Conservation (phyloP, 2,797 vertebrate species). For the Anniella stebbinsi region DNA sequence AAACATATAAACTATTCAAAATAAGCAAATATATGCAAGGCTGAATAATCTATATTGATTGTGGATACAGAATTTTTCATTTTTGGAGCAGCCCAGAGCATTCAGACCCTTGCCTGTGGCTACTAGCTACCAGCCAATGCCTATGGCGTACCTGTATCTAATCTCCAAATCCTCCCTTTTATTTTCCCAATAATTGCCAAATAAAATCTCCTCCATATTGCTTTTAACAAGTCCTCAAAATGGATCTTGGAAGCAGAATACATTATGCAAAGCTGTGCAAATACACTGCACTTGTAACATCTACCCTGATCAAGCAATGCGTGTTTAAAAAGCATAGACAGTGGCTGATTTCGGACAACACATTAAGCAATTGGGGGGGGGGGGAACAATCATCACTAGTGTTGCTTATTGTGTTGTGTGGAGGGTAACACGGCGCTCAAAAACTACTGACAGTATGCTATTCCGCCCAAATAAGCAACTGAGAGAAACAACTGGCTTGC, state of each 20-base stretch:
- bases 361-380: too few species aligned
- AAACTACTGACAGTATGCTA: too few species aligned
- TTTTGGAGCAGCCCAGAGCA: background rate
- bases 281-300: background rate
- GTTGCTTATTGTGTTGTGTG: too few species aligned
- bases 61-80: background rate
- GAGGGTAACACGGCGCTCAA: too few species aligned
- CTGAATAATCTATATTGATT: background rate
- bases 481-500: too few species aligned
- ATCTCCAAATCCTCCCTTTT: background rate
- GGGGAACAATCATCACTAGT: too few species aligned
- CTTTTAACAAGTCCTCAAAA: background rate
- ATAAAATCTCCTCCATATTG: background rate
- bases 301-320: background rate
- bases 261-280: background rate
- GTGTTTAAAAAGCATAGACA: background rate
- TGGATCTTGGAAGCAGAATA: background rate
- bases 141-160: background rate
- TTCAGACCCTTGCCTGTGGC: background rate
- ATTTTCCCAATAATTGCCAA: background rate
- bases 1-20: conserved; percentile 9
- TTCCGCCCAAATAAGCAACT: too few species aligned
- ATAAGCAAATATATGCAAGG: background rate
- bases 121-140: background rate
- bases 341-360: too few species aligned